These are phyloP conservation scores for Pocillopora grandis DNA, from an alignment of 92 coral and sea anemone genomes.

Conservation along the genomic window DNA sequence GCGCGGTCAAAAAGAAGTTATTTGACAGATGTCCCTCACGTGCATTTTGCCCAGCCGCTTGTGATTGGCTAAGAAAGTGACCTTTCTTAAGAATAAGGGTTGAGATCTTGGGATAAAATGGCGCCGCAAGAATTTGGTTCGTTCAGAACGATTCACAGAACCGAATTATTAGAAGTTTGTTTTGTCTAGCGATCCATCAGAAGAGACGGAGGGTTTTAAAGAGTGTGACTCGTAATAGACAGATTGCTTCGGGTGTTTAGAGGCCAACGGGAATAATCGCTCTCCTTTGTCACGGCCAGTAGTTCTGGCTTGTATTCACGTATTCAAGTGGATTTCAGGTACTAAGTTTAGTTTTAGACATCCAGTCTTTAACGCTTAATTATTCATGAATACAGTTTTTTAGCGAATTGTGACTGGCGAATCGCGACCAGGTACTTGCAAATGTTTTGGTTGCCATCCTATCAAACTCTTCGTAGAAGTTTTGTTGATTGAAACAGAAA, in stretches of 20 bases:
- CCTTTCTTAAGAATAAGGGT: slow-evolving; percentile 42
- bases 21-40: slow-evolving; percentile 47
- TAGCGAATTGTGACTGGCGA: slow-evolving; percentile 3
- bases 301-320: slow-evolving; percentile 25
- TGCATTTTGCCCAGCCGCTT: slow-evolving; percentile 8
- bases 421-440: slow-evolving; percentile 4
- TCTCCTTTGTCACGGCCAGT: slow-evolving; percentile 8
- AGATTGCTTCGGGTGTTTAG: neutral
- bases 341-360: slow-evolving; percentile 20
- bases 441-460: neutral
- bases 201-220: neutral
- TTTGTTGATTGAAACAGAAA: neutral
- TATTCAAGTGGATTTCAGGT: slow-evolving; percentile 45
- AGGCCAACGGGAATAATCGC: neutral
- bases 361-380: slow-evolving; percentile 18
- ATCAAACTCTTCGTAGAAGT: neutral
- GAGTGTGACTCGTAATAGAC: neutral
- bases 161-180: slow-evolving; percentile 5
- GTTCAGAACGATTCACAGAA: slow-evolving; percentile 5
- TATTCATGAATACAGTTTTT: slow-evolving; percentile 23
- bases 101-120: slow-evolving; percentile 36
- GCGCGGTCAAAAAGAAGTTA: slow-evolving; percentile 30
- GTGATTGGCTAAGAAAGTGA: slow-evolving; percentile 42
- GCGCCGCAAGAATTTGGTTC: slow-evolving; percentile 40
- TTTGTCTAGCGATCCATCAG: slow-evolving; percentile 10